phyloP scores from a whole-genome alignment of 2,113 vertebrate genomes.

The Heliornis fulica region DNA sequence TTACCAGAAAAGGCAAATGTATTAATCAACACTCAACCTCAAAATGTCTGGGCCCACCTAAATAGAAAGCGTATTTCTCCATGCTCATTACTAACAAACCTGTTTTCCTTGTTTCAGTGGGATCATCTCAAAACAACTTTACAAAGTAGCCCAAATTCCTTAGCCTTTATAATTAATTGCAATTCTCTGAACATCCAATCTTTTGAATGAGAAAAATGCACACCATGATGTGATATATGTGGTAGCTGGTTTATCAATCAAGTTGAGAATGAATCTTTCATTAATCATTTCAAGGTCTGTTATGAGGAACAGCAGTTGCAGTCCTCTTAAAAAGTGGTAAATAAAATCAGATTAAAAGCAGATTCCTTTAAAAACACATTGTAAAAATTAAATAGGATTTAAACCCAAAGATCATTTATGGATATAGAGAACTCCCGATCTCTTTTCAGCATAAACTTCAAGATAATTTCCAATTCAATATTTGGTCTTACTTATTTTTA shows the following conservation, averaged over 20 bases:
- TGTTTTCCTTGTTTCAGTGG: not conserved
- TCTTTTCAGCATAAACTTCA: conserved; percentile 34
- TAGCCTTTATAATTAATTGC: not conserved
- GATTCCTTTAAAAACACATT: not conserved
- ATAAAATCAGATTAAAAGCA: not conserved
- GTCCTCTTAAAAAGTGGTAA: not conserved
- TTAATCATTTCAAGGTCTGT: not conserved
- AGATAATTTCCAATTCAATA: conserved; percentile 31
- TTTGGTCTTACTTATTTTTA: conserved; percentile 47
- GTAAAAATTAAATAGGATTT: not conserved
- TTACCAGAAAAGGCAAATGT: not conserved
- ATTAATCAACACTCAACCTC: not conserved
- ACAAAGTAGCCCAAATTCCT: not conserved
- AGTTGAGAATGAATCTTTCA: not conserved
- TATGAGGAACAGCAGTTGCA: not conserved
- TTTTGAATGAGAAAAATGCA: not conserved
- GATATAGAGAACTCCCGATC: not conserved
- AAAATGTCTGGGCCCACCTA: not conserved
- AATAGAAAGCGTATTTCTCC: not conserved
- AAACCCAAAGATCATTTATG: not conserved
- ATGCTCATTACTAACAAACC: not conserved
- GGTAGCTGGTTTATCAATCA: not conserved
- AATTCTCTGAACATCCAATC: not conserved
- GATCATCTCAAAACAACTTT: not conserved
- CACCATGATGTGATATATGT: not conserved